Evolutionary conservation across 2,888 invertebrate species (phyloP).

Genomic region (Hyles lineata): DNA sequence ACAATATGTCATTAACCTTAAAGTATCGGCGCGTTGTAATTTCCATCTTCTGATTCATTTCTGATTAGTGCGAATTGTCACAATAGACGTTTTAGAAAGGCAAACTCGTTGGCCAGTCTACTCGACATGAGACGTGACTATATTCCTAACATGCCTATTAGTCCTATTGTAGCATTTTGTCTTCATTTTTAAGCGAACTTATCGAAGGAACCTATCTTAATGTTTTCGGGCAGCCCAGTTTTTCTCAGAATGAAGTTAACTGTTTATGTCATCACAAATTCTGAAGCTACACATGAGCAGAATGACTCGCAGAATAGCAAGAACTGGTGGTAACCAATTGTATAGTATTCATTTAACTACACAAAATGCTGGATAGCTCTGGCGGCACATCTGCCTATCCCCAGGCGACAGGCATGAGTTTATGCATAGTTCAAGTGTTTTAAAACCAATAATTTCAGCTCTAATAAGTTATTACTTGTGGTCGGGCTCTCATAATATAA

Average conservation of each 20-base stretch:
- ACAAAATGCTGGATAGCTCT: too few species aligned
- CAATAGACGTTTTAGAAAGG: conserved; percentile 1
- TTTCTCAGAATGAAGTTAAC: not conserved
- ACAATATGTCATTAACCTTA: not conserved
- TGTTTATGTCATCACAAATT: not conserved
- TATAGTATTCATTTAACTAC: too few species aligned
- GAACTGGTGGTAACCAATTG: too few species aligned
- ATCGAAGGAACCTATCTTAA: conserved; percentile 7
- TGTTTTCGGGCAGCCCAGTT: not conserved
- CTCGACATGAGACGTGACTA: not conserved
- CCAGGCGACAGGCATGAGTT: too few species aligned
- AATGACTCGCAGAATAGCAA: too few species aligned
- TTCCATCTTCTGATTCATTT: not conserved
- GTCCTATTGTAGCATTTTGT: not conserved
- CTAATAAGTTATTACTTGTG: too few species aligned
- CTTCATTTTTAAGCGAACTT: not conserved
- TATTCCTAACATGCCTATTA: conserved; percentile 8
- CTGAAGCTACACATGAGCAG: too few species aligned
- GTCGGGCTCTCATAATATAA: too few species aligned
- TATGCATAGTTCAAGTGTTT: too few species aligned
- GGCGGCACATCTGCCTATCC: too few species aligned
- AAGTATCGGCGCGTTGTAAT: not conserved
- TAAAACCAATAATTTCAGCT: too few species aligned
- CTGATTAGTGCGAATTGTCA: not conserved
- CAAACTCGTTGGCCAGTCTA: not conserved